These are phyloP conservation scores for Dasypolia templi DNA, from an alignment of 2,888 invertebrate species.

Conservation along the genomic window DNA sequence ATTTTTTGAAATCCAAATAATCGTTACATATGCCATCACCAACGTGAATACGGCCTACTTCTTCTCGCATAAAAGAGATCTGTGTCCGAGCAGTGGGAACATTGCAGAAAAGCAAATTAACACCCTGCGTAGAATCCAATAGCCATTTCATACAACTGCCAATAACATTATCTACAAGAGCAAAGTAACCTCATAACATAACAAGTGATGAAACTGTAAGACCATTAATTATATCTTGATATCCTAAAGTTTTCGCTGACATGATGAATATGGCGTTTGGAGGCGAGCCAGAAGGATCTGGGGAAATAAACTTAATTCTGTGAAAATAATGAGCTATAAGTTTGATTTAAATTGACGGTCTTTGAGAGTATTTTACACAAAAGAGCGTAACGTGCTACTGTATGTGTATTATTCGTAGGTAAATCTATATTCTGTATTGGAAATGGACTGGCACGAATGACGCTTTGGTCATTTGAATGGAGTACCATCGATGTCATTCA, in stretches of 20 bases:
- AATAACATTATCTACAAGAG: not conserved
- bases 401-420: not conserved
- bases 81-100: not conserved
- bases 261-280: slow-evolving; percentile 36
- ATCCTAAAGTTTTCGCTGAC: slow-evolving; percentile 23
- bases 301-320: slow-evolving; percentile 3
- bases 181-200: not conserved
- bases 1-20: no score
- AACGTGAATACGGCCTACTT: not conserved
- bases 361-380: not conserved
- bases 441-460: not conserved
- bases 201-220: not conserved
- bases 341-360: not conserved
- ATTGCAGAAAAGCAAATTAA: no score
- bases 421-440: not conserved
- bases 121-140: no score
- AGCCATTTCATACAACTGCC: no score
- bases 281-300: slow-evolving; percentile 17
- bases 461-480: not conserved
- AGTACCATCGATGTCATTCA: slow-evolving; percentile 14
- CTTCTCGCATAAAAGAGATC: not conserved
- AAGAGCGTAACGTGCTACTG: not conserved
- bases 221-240: slow-evolving; percentile 17
- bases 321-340: not conserved
- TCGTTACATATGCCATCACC: no score